Evolutionary conservation across 2,797 vertebrate genomes (phyloP), one percentile per base, ranked within the genome.

Genomic region (Syngnathus acus): DNA sequence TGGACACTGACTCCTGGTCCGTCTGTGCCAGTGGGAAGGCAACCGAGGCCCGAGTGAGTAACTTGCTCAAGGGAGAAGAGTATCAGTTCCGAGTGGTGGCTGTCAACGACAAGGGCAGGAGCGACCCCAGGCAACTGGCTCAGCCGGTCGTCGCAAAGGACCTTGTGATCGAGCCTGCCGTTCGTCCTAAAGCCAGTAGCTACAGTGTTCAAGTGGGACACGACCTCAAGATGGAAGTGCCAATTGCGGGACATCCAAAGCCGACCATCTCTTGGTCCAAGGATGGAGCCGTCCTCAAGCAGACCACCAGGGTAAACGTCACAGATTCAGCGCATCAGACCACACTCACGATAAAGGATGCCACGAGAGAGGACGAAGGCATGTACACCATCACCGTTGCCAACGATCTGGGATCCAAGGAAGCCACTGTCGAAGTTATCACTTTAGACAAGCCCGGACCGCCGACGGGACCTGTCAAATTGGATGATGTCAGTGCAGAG

Each of bases 381-480:
- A 93, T 92, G 77, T 99, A 99, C 47, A 93, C 84, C 77, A 95
- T 99, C 77, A 91, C 90, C 65, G 89, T 97, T 54, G 76, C 92
- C 67, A 99, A 94, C 82, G 62, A 88, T 45, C 80, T 95, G 65
- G 94, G 94, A 67, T 95, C 96, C 65, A 97, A 98, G 85, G 91
- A 93, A 81, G 93, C 93, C 75, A 90, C 92, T 65, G 78, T 98
- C 85, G 94, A 97, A 86, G 89, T 99, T 74, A 94, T 97, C 81
- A 94, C 94, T 67, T 87, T 99, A 42, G 96, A 99, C 85, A 99
- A 97, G 80, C 97, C 97, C 76, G 97, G 97, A 66, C 95, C 97
- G 85, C 96, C 96, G 53, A 92, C 82, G 83, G 96, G 94, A 64
- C 95, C 96, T 73, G 87, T 99, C 68, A 98, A 92, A 78, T 86